Conservation (phyloP, 2,113 vertebrate genomes). For the Anarhynchus alexandrinus region DNA sequence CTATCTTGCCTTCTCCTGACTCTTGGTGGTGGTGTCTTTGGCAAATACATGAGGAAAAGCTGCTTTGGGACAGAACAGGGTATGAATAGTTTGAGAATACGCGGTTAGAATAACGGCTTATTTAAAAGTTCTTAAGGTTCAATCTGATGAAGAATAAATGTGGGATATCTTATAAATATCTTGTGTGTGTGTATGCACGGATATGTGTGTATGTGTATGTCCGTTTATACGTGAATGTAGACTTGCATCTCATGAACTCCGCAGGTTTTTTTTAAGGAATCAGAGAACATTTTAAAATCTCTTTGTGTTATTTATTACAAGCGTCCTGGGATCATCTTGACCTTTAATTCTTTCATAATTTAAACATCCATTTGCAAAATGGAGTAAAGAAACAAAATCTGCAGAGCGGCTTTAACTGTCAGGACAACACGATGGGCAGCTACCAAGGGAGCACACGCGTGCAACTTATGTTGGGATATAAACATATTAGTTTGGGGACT, state of each 20-base stretch:
- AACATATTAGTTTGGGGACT: slow-evolving; percentile 68
- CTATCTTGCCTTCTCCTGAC: background rate
- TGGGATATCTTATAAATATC: background rate
- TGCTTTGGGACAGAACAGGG: background rate
- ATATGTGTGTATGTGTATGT: background rate
- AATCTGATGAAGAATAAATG: background rate
- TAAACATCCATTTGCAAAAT: background rate
- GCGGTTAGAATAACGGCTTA: background rate
- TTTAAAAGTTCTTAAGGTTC: background rate
- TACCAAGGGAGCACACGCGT: background rate
- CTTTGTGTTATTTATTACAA: background rate
- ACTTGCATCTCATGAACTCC: background rate
- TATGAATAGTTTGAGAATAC: background rate
- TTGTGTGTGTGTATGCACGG: background rate
- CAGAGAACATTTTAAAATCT: slow-evolving; percentile 4
- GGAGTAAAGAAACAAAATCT: background rate
- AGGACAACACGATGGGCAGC: background rate
- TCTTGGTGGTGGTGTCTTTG: background rate
- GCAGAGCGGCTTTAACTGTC: background rate
- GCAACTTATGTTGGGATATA: slow-evolving; percentile 25
- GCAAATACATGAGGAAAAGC: background rate
- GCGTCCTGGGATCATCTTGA: slow-evolving; percentile 10
- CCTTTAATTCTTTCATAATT: slow-evolving; percentile 55
- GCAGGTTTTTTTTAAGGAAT: background rate
- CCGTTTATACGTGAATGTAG: slow-evolving; percentile 58